Evolutionary conservation across 2,888 invertebrate species (phyloP), one percentile per base, ranked within the genome.

Genomic region (Chalcis sispes): DNA sequence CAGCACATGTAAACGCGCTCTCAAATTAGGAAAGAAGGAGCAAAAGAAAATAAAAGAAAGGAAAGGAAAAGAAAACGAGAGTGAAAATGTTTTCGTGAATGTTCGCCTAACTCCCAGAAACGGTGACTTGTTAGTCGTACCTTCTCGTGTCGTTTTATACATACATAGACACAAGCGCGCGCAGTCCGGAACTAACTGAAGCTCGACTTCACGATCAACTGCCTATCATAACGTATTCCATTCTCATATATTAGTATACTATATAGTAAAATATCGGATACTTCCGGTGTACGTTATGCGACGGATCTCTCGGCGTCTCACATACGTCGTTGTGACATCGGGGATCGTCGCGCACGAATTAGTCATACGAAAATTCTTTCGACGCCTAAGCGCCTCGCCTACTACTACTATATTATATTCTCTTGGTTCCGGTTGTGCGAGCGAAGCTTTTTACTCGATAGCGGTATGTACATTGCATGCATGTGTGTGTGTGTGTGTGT

Each of bases 361-460:
- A 72, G 72, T 72, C 52, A 72, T 72, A 46, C 54, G 20, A 2
- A 62, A 71, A 29, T 70, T 52, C 52, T 71, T 61, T 54, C 42
- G 15, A n/a, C n/a, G n/a, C n/a, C n/a, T n/a, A n/a, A 32, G 32
- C 7, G 42, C 42, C 42, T 1, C 29, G 15, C 50, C n/a, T n/a
- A n/a, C n/a, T n/a, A n/a, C n/a, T n/a, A n/a, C n/a, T n/a, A n/a
- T n/a, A n/a, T n/a, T n/a, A n/a, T n/a, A n/a, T n/a, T n/a, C n/a
- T n/a, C n/a, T n/a, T n/a, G n/a, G n/a, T n/a, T n/a, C 23, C 5
- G 36, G 10, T 36, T 10, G 36, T 36, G 10, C 36, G 10, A 36
- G 5, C 10, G 5, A 36, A 36, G 36, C 36, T 36, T 10, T 36
- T 4, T 36, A 36, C 10, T 36, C 36, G 4, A 36, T 40, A 5